These are phyloP conservation scores for Argyresthia albistria DNA, from an alignment of 2,888 invertebrate species.

Conservation along the genomic window DNA sequence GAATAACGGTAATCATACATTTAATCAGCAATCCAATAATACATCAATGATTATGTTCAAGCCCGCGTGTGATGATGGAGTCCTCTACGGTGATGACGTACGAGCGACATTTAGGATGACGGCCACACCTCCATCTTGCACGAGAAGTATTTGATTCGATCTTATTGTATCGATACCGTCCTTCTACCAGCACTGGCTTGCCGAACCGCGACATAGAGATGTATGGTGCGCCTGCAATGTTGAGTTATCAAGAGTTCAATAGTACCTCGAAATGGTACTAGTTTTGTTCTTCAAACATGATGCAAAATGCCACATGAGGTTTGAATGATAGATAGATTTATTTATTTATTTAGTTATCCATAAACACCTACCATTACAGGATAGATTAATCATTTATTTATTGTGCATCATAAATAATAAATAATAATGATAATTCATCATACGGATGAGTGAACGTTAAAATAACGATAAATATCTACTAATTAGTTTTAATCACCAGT, in stretches of 20 bases:
- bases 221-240: constrained; percentile 9
- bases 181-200: constrained; percentile 23
- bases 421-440: no score
- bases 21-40: neutral
- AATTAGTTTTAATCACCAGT: neutral
- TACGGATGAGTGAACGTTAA: no score
- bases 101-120: neutral
- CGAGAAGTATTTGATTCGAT: constrained; percentile 23
- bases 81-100: constrained; percentile 3
- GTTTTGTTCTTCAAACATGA: neutral
- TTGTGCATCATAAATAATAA: no score
- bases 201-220: constrained; percentile 16
- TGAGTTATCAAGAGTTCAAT: no score
- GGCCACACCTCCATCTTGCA: constrained; percentile 31
- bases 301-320: neutral
- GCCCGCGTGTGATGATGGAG: constrained; percentile 1
- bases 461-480: no score
- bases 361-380: no score
- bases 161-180: constrained; percentile 26
- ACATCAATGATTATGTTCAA: constrained; percentile 6
- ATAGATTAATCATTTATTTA: no score
- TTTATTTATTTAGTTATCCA: no score
- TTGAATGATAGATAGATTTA: neutral
- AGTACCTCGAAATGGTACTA: neutral
- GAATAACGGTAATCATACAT: neutral